Base-by-base conservation (phyloP, 2,888 invertebrate species). In the Synanthedon formicaeformis region DNA sequence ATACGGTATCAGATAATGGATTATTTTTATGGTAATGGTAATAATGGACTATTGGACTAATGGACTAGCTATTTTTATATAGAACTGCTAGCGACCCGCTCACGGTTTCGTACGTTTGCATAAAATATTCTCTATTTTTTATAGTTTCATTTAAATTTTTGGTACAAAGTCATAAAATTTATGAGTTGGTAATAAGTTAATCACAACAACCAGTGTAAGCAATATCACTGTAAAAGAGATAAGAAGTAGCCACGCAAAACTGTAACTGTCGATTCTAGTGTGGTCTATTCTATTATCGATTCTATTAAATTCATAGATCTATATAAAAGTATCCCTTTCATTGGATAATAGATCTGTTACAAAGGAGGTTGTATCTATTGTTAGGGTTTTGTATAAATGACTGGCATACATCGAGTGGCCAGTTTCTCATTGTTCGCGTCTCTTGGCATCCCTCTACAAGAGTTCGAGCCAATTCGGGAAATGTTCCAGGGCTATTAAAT, bases 391-490 rank as follows among this genome's bases (percentile, higher is more conserved):
- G 4, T 14, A 14, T 13, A 45, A 45, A 45, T 45, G 45, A 45
- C 45, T 45, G 45, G 45, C 45, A 45, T 14, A 45, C 45, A 45
- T 45, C 45, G 45, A 45, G 13, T 14, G 14, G 14, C 45, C 45
- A 45, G 45, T 12, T 45, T 13, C 45, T 45, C 45, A 45, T 45
- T 45, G 45, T 45, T 45, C 45, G 5, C n/a, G 12, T 45, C 64
- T 69, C 70, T 78, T 78, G 78, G 77, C 77, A 75, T 67, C 62
- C 59, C 58, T 58, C 57, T 34, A 45, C 45, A 58, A 62, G 63
- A 64, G 62, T 52, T 41, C 45, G 61, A 57, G 54, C 51, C 58
- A 57, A 58, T 62, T 57, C 57, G 67, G 67, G 69, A 69, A 61
- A 54, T 57, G 60, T 64, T 66, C 64, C 69, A 71, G 63, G 14